These are phyloP conservation scores for Cyclophora albipunctata DNA, from an alignment of 2,888 invertebrate genomes.

Conservation along the genomic window DNA sequence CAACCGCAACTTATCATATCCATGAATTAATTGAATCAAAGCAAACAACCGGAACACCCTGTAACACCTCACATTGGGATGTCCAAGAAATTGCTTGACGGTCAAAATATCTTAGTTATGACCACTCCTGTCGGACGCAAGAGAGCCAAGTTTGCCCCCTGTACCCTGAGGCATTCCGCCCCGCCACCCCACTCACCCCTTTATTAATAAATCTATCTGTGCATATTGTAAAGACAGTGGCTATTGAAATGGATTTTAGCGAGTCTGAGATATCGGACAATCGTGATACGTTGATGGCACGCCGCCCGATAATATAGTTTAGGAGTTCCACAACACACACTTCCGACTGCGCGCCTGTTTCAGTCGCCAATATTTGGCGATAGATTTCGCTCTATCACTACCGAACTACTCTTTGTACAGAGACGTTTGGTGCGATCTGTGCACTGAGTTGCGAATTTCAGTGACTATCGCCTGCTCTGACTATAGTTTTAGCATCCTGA, in stretches of 20 bases:
- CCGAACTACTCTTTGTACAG: too few relatives aligned
- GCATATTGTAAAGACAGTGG: slow-evolving; percentile 62
- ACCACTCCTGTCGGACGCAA: slow-evolving; percentile 66
- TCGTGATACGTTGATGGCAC: slow-evolving; percentile 18
- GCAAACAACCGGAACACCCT: slow-evolving; percentile 51
- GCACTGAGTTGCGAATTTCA: too few relatives aligned
- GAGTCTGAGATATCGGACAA: slow-evolving; percentile 30
- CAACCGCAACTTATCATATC: slow-evolving; percentile 20
- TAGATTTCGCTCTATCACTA: too few relatives aligned
- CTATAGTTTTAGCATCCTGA: too few relatives aligned
- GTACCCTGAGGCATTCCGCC: slow-evolving; percentile 52
- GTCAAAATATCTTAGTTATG: slow-evolving; percentile 76
- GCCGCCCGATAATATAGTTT: neutral
- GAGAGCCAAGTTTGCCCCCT: slow-evolving; percentile 64
- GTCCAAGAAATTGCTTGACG: slow-evolving; percentile 72
- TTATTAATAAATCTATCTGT: slow-evolving; percentile 75
- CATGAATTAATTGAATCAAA: slow-evolving; percentile 48
- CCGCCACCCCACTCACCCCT: slow-evolving; percentile 32
- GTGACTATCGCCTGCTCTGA: too few relatives aligned
- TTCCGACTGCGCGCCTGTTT: too few relatives aligned
- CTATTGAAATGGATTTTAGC: slow-evolving; percentile 43
- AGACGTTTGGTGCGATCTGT: too few relatives aligned
- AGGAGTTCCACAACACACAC: too few relatives aligned
- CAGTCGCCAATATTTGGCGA: too few relatives aligned
- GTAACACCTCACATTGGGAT: slow-evolving; percentile 35